phyloP scores from a whole-genome alignment of 2,888 invertebrate species.

The Seladonia tumulorum region DNA sequence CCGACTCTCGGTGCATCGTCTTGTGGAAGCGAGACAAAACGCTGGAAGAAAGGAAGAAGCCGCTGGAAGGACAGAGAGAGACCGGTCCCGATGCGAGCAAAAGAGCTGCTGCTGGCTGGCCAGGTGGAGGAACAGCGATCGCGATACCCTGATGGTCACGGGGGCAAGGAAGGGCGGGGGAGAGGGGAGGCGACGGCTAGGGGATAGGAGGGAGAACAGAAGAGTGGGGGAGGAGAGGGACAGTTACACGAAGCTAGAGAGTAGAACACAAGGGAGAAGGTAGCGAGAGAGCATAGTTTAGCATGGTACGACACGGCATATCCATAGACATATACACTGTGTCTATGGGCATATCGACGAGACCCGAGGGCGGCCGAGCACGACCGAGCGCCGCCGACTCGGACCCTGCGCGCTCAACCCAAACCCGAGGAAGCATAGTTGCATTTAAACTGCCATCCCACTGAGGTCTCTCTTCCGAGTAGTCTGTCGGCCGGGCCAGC shows the following conservation, averaged over 20 bases:
- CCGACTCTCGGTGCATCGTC: constrained; percentile 32
- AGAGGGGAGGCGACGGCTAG: too few relatives aligned
- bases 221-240: constrained; percentile 15
- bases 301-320: constrained; percentile 73
- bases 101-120: not conserved
- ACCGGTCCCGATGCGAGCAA: constrained; percentile 19
- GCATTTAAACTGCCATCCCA: constrained; percentile 81
- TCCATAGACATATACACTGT: constrained; percentile 78
- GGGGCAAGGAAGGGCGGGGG: not conserved
- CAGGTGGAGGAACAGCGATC: constrained; percentile 10
- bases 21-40: constrained; percentile 13
- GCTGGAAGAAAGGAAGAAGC: constrained; percentile 20
- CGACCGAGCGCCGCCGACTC: constrained; percentile 75
- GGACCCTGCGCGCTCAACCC: constrained; percentile 79
- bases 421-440: constrained; percentile 81
- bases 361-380: constrained; percentile 77
- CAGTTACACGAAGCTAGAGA: constrained; percentile 43
- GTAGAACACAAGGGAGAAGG: constrained; percentile 43
- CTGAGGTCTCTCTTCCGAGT: constrained; percentile 75
- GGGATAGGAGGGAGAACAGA: not conserved
- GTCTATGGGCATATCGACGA: constrained; percentile 82
- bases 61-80: constrained; percentile 31
- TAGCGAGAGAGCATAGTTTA: constrained; percentile 63
- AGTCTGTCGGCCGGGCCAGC: constrained; percentile 65
- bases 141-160: constrained; percentile 11